phyloP scores from a whole-genome alignment of 2,797 vertebrate genomes.

The Hylomyscus alleni region DNA sequence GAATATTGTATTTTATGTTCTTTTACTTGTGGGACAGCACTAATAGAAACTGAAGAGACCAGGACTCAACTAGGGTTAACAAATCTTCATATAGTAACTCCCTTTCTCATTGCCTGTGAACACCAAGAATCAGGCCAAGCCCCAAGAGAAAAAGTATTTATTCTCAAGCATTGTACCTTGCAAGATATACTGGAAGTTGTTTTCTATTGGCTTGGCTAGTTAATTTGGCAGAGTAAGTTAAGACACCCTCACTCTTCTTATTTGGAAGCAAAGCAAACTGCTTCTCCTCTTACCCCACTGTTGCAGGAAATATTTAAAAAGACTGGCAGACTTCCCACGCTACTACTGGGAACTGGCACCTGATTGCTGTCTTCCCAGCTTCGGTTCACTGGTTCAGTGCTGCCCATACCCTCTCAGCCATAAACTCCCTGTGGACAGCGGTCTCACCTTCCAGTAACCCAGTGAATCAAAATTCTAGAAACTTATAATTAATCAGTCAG shows the following conservation, averaged over 20 bases:
- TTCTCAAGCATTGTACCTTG: not conserved
- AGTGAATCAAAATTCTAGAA: too few relatives aligned
- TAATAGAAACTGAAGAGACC: constrained; percentile 11
- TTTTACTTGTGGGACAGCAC: not conserved
- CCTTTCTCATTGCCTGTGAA: not conserved
- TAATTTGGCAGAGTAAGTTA: not conserved
- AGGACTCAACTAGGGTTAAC: not conserved
- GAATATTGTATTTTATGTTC: constrained; percentile 19
- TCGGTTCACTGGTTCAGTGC: too few relatives aligned
- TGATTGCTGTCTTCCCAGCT: too few relatives aligned
- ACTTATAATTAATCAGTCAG: too few relatives aligned
- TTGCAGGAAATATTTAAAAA: too few relatives aligned
- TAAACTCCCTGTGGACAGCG: too few relatives aligned
- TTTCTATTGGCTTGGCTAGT: not conserved
- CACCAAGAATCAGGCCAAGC: not conserved
- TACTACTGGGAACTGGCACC: too few relatives aligned
- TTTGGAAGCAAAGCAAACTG: not conserved
- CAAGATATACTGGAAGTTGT: not conserved
- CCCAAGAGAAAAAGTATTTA: not conserved
- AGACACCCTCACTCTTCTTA: not conserved
- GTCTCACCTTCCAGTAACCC: too few relatives aligned
- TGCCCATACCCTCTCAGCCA: too few relatives aligned
- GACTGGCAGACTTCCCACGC: too few relatives aligned
- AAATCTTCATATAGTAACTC: not conserved
- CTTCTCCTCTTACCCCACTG: not conserved